phyloP scores from a whole-genome alignment of 2,113 vertebrate genomes.

The Laticauda colubrina region DNA sequence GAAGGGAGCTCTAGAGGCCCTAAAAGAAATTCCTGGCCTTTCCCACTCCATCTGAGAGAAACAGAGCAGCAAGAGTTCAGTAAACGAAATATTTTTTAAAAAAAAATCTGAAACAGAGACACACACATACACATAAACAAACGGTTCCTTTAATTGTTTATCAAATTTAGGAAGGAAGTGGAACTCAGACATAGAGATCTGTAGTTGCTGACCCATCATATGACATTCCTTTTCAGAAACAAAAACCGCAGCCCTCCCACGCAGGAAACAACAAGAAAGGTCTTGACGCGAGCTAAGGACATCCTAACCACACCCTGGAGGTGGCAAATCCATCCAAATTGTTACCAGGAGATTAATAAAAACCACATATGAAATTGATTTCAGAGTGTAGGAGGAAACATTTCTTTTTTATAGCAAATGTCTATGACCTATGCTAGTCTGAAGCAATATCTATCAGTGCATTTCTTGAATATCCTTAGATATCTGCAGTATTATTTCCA shows the following conservation, averaged over 20 bases:
- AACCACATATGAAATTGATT: constrained; percentile 20
- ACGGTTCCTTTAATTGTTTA: constrained; percentile 50
- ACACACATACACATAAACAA: neutral
- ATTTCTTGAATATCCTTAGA: neutral
- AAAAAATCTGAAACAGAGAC: neutral
- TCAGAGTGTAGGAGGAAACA: neutral
- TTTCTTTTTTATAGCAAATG: neutral
- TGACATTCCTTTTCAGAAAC: constrained; percentile 52
- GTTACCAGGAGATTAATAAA: constrained; percentile 21
- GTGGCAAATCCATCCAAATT: constrained; percentile 32
- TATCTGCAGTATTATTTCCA: neutral
- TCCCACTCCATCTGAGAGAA: constrained; percentile 6
- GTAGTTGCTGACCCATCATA: constrained; percentile 53
- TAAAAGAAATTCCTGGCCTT: neutral
- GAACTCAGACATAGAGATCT: constrained; percentile 56
- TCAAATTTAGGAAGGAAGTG: constrained; percentile 66
- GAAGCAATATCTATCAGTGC: neutral
- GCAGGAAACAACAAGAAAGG: constrained; percentile 57
- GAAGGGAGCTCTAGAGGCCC: neutral
- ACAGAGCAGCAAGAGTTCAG: neutral
- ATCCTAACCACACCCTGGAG: constrained; percentile 45
- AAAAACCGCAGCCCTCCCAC: constrained; percentile 53
- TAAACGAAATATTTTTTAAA: neutral
- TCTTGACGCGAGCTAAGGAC: constrained; percentile 57
- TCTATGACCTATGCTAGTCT: neutral